phyloP scores from a whole-genome alignment of 2,113 vertebrate species.

The Toxotes chatareus region DNA sequence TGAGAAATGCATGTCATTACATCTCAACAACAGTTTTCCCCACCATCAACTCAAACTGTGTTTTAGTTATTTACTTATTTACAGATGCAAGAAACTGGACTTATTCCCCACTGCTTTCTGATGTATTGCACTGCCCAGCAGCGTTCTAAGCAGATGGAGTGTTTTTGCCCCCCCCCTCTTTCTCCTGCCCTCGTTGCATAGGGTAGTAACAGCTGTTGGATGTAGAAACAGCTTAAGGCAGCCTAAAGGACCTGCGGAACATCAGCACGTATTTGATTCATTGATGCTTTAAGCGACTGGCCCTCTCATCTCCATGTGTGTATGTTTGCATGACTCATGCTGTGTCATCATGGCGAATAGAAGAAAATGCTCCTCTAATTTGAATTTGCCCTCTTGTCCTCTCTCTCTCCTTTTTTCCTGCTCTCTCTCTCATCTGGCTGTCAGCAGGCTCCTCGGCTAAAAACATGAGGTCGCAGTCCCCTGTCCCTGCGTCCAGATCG shows the following conservation, averaged over 20 bases:
- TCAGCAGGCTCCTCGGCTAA: slow-evolving; percentile 92
- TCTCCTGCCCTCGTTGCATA: slow-evolving; percentile 43
- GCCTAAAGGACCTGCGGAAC: slow-evolving; percentile 65
- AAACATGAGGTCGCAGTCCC: slow-evolving; percentile 90
- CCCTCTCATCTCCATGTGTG: slow-evolving; percentile 56
- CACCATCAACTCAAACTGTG: slow-evolving; percentile 37
- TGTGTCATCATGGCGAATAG: slow-evolving; percentile 48
- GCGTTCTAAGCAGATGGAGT: slow-evolving; percentile 60
- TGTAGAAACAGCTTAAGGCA: slow-evolving; percentile 70
- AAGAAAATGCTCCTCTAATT: slow-evolving; percentile 51
- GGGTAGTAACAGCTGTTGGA: slow-evolving; percentile 68
- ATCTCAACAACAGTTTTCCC: slow-evolving; percentile 20
- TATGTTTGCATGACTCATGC: slow-evolving; percentile 68
- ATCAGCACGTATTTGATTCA: slow-evolving; percentile 64
- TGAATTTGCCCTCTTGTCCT: slow-evolving; percentile 43
- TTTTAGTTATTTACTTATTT: slow-evolving; percentile 65
- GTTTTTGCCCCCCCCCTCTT: neutral
- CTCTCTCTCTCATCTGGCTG: slow-evolving; percentile 28
- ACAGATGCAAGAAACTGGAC: slow-evolving; percentile 51
- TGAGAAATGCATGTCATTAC: slow-evolving; percentile 41
- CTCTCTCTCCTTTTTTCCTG: slow-evolving; percentile 11
- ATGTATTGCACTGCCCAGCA: slow-evolving; percentile 55
- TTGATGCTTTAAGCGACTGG: slow-evolving; percentile 63
- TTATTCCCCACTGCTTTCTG: slow-evolving; percentile 50
- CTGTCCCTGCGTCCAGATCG: slow-evolving; percentile 91